phyloP scores from a whole-genome alignment of 2,888 invertebrate genomes.

The Tupiocoris notatus region DNA sequence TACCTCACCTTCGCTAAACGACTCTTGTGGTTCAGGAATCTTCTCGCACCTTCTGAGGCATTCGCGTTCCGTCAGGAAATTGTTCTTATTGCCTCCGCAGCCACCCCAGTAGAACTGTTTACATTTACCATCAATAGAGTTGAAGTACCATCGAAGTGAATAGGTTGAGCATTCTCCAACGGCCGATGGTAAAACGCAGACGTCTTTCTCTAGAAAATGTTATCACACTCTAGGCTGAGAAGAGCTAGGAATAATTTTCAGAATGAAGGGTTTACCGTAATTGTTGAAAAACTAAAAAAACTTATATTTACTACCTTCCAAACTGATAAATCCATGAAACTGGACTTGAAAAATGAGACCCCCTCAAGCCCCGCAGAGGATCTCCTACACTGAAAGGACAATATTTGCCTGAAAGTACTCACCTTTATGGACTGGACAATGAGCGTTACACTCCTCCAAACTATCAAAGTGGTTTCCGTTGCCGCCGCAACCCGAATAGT shows the following conservation, averaged over 20 bases:
- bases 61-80: conserved; percentile 68
- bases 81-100: conserved; percentile 88
- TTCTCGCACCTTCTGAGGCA: conserved; percentile 67
- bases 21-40: conserved; percentile 52
- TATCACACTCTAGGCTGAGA: background rate
- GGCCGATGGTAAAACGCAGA: conserved; percentile 73
- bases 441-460: conserved; percentile 68
- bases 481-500: conserved; percentile 88
- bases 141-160: conserved; percentile 77
- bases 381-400: no score
- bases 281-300: background rate
- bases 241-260: background rate
- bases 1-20: conserved; percentile 53
- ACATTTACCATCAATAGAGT: conserved; percentile 71
- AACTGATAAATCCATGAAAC: no score
- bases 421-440: conserved; percentile 69
- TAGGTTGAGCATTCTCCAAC: conserved; percentile 77
- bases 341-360: no score
- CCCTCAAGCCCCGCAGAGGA: no score
- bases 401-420: no score
- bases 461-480: conserved; percentile 82
- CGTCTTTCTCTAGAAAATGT: conserved; percentile 60
- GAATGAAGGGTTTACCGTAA: background rate
- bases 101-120: conserved; percentile 84
- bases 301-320: no score